Evolutionary conservation across 2,888 invertebrate species (phyloP), one percentile per base, ranked within the genome.

Genomic region (Blastobasis lacticolella): DNA sequence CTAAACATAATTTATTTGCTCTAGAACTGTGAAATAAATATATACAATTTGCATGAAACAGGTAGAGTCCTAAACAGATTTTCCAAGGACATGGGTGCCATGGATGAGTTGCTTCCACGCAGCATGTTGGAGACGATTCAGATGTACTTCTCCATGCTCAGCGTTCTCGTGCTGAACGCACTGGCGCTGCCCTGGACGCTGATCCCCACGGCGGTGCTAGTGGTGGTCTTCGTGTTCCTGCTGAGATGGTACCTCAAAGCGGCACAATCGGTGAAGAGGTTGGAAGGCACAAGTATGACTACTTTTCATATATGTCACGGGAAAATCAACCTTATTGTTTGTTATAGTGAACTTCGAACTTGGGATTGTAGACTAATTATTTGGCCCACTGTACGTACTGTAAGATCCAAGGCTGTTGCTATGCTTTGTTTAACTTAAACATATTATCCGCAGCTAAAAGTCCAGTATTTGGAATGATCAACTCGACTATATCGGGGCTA

Each of bases 11-110:
- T 23, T 23, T 23, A 23, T 23, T 23, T 23, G 23, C 23, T 23
- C n/a, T n/a, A n/a, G n/a, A n/a, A n/a, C n/a, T n/a, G n/a, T n/a
- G n/a, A n/a, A 3, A 23, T 23, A 23, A 2, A 23, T 23, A 23
- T 2, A 23, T 23, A 23, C 23, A 23, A 23, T 23, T 23, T 23
- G 23, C 3, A 23, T 23, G 23, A 23, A 23, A 45, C 62, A 84
- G 91, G 91, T 54, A 81, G 91, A 45, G 91, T 94, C 43, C 75
- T 94, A 5, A 94, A 94, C 70, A 85, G 96, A 57, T 95, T 96
- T 67, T 93, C 95, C 0, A 96, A 95, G 71, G 96, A 96, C 67
- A 91, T 95, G 67, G 95, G 95, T 0, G 90, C 92, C 0, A 91
- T 95, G 69, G 95, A 95, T 63, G 95, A 95, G 64, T 73, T 92